Evolutionary conservation across 2,113 vertebrate genomes (phyloP).

Genomic region (Parus major): DNA sequence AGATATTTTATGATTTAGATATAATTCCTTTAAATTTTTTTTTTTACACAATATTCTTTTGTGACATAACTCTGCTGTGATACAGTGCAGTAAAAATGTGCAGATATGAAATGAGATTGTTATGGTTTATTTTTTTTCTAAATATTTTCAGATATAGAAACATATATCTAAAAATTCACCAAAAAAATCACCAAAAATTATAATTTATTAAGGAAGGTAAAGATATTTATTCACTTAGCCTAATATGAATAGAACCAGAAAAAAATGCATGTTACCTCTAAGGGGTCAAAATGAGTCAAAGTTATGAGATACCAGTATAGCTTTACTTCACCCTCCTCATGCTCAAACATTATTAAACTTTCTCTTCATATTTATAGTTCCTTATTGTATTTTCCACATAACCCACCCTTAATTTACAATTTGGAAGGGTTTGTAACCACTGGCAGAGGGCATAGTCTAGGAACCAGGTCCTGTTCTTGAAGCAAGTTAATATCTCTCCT

Average conservation of each 20-base stretch:
- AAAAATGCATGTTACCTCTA: neutral
- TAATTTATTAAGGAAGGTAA: neutral
- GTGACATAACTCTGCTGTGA: neutral
- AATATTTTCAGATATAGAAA: neutral
- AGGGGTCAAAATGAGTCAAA: neutral
- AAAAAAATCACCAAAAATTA: neutral
- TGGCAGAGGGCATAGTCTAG: neutral
- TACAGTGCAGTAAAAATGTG: neutral
- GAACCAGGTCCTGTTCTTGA: neutral
- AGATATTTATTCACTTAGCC: neutral
- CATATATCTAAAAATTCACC: neutral
- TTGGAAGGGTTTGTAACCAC: neutral
- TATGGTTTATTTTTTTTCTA: neutral
- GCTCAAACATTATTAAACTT: neutral
- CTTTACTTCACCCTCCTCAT: neutral
- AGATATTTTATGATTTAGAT: neutral
- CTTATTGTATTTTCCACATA: neutral
- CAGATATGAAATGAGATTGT: neutral
- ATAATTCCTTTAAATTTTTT: neutral
- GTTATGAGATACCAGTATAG: neutral
- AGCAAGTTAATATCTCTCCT: neutral
- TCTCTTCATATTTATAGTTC: neutral
- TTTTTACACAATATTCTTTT: neutral
- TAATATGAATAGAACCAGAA: neutral
- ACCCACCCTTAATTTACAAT: neutral